Base-by-base conservation (phyloP, 2,113 vertebrate genomes). In the Heliornis fulica region DNA sequence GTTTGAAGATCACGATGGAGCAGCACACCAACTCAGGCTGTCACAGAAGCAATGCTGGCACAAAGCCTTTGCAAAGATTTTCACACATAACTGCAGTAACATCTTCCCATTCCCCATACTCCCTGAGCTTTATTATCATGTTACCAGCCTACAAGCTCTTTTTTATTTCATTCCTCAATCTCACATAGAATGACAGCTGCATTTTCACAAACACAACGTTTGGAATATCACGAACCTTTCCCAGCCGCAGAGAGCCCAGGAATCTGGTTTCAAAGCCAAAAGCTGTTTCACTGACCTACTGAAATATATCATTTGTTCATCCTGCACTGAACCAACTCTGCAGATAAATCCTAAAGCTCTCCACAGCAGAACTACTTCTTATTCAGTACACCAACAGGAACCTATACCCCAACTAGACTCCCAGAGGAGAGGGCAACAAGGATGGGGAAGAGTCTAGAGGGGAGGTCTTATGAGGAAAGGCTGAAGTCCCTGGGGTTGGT, bases 301-400 rank as follows among this genome's bases (percentile, higher is more conserved):
- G n/a, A 71, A 64, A 75, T 10, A 15, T 6, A 23, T 5, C 10
- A 61, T n/a, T 23, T 32, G 14, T 14, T 60, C 78, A 45, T 46
- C 61, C 46, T 64, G 41, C 29, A 25, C 13, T 13, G 18, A 91
- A 46, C 25, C 54, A 63, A 3, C 38, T 26, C 34, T 32, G 53
- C 82, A 57, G 16, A 5, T 14, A n/a, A 68, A 68, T 25, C 64
- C 60, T 26, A 29, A 18, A 68, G 17, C 53, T 84, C 81, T 34
- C 46, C 14, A 12, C 4, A 28, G 41, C 3, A 23, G 38, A 10
- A 10, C 11, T 12, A 4, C 22, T 36, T 9, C 57, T 31, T 32
- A 21, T 1, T 22, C 64, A 41, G 31, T 1, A 11, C 0, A 2
- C 21, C 59, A 46, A 2, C 9, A 68, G n/a, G 34, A 63, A 20